Evolutionary conservation across 2,888 invertebrate genomes (phyloP).

Genomic region (Ephialtes manifestator): DNA sequence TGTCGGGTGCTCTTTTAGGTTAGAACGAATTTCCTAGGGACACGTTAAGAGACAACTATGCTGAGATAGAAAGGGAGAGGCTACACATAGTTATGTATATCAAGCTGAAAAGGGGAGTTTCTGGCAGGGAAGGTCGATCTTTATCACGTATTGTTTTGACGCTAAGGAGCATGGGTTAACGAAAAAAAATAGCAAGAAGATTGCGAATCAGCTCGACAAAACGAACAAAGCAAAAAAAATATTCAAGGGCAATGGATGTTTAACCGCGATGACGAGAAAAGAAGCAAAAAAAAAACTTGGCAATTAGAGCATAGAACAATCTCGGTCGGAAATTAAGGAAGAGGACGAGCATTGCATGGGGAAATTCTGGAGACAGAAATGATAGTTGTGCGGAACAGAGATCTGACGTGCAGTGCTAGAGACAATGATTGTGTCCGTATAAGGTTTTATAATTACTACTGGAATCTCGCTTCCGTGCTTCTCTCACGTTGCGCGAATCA

Average conservation of each 20-base stretch:
- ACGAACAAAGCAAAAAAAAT: background rate
- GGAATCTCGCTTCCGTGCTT: conserved; percentile 35
- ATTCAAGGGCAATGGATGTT: conserved; percentile 4
- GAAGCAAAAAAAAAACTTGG: conserved; percentile 6
- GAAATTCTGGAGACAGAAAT: conserved; percentile 26
- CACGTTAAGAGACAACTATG: conserved; percentile 30
- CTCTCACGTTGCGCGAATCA: conserved; percentile 22
- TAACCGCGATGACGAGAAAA: background rate
- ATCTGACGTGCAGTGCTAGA: background rate
- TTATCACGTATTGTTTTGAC: conserved; percentile 33
- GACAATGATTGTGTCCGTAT: conserved; percentile 52
- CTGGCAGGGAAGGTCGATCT: conserved; percentile 26
- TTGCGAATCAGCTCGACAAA: background rate
- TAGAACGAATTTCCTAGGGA: conserved; percentile 47
- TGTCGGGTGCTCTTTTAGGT: conserved; percentile 39
- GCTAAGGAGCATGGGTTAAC: conserved; percentile 9
- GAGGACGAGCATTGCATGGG: conserved; percentile 4
- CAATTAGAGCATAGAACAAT: conserved; percentile 19
- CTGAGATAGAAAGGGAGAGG: conserved; percentile 23
- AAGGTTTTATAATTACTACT: conserved; percentile 67
- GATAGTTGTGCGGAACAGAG: background rate
- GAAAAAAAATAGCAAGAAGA: background rate
- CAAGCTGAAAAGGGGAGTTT: conserved; percentile 20
- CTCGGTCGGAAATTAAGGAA: conserved; percentile 45
- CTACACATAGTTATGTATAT: conserved; percentile 32